These are phyloP conservation scores for Haliclona indistincta DNA, from an alignment of 37 sponge, comb jelly and placozoan genomes.

Conservation along the genomic window DNA sequence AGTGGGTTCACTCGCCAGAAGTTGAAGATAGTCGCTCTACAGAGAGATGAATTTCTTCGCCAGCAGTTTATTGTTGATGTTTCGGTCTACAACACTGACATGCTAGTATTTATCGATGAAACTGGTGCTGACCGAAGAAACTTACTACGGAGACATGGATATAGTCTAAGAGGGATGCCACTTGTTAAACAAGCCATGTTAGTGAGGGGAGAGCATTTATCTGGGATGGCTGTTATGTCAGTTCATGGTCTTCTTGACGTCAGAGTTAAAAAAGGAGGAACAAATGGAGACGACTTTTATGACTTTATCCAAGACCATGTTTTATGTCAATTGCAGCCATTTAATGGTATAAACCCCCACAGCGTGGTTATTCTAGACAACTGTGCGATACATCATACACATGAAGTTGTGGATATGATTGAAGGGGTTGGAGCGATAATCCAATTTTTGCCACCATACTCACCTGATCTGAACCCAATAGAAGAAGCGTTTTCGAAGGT, in stretches of 20 bases:
- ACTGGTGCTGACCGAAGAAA: slow-evolving; percentile 35
- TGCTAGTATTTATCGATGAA: slow-evolving; percentile 44
- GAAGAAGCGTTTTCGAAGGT: too few relatives aligned
- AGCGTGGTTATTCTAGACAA: slow-evolving; percentile 45
- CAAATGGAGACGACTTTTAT: slow-evolving; percentile 30
- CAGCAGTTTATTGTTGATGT: slow-evolving; percentile 7
- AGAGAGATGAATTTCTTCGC: slow-evolving; percentile 13
- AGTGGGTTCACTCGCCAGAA: slow-evolving; percentile 33
- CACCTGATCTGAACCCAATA: too few relatives aligned
- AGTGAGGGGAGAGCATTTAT: too few relatives aligned
- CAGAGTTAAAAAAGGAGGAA: background rate
- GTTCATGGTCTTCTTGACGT: slow-evolving; percentile 22
- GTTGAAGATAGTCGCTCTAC: slow-evolving; percentile 12
- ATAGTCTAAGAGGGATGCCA: slow-evolving; percentile 22
- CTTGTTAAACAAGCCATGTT: background rate
- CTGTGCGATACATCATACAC: slow-evolving; percentile 34
- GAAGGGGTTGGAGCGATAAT: slow-evolving; percentile 37
- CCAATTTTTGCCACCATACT: slow-evolving; percentile 40
- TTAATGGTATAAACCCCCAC: slow-evolving; percentile 33
- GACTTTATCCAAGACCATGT: slow-evolving; percentile 20
- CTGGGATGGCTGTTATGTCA: slow-evolving; percentile 34
- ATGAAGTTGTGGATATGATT: slow-evolving; percentile 12
- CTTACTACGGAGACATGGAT: slow-evolving; percentile 18
- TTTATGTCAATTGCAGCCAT: slow-evolving; percentile 26
- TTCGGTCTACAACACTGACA: slow-evolving; percentile 16